Conservation (phyloP, 2,888 invertebrate species). For the Rhorus exstirpatorius region DNA sequence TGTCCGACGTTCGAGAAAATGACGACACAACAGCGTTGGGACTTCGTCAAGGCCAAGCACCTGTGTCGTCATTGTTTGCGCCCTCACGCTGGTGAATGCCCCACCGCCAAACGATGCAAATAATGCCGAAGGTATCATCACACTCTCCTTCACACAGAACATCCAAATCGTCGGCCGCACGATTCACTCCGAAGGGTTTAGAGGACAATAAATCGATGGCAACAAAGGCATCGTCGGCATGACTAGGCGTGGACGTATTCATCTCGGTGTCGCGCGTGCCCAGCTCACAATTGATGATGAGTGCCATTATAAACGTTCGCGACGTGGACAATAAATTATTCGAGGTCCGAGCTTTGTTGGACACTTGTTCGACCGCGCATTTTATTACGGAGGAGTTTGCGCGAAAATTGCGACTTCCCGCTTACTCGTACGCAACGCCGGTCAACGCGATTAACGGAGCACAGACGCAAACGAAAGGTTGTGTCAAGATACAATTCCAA, state of each 20-base stretch:
- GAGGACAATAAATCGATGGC: neutral
- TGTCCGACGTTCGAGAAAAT: conserved; percentile 21
- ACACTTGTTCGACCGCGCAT: conserved; percentile 44
- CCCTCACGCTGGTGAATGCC: conserved; percentile 41
- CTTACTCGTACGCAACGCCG: conserved; percentile 19
- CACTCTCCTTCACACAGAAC: conserved; percentile 31
- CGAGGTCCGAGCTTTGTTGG: conserved; percentile 31
- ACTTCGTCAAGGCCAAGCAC: conserved; percentile 34
- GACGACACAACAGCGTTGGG: conserved; percentile 34
- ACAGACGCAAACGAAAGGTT: conserved; percentile 32
- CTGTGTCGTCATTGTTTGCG: conserved; percentile 53
- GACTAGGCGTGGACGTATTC: conserved; percentile 57
- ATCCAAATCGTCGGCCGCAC: conserved; percentile 5
- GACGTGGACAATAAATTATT: conserved; percentile 24
- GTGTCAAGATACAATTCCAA: conserved; percentile 42
- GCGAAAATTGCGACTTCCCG: conserved; percentile 33
- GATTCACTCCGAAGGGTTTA: neutral
- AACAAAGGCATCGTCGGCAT: conserved; percentile 19
- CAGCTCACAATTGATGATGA: conserved; percentile 60
- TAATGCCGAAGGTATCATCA: conserved; percentile 47
- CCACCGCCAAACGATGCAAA: conserved; percentile 34
- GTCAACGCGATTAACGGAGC: conserved; percentile 52
- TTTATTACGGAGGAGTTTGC: conserved; percentile 44
- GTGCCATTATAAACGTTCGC: conserved; percentile 46
- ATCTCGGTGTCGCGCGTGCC: conserved; percentile 40